phyloP scores from a whole-genome alignment of 37 sponge, comb jelly and placozoan species.

The Eunapius fragilis region DNA sequence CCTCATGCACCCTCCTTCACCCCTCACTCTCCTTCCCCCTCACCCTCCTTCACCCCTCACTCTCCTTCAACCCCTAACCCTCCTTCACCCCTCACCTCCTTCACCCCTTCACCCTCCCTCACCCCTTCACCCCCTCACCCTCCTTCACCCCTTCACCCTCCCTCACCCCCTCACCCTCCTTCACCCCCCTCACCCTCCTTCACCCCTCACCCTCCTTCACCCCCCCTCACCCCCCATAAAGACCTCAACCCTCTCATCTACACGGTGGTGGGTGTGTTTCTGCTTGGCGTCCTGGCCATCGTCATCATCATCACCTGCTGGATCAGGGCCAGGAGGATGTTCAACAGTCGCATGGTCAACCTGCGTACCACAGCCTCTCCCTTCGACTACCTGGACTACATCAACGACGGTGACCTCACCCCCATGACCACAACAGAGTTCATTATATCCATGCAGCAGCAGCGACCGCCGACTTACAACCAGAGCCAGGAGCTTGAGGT shows the following conservation, averaged over 20 bases:
- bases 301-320: slow-evolving; percentile 79
- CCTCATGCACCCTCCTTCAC: too few species aligned
- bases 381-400: slow-evolving; percentile 74
- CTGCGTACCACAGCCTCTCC: slow-evolving; percentile 30
- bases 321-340: slow-evolving; percentile 63
- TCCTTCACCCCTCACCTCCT: too few species aligned
- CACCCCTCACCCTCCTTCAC: background rate
- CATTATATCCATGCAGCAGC: slow-evolving; percentile 59
- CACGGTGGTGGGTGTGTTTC: slow-evolving; percentile 62
- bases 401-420: slow-evolving; percentile 73
- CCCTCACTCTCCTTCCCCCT: too few species aligned
- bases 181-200: too few species aligned
- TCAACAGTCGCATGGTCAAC: slow-evolving; percentile 21
- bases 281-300: slow-evolving; percentile 67
- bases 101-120: too few species aligned
- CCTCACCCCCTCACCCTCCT: too few species aligned
- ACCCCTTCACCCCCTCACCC: too few species aligned
- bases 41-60: too few species aligned
- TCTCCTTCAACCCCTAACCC: too few species aligned
- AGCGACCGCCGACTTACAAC: slow-evolving; percentile 74
- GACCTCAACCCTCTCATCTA: slow-evolving; percentile 85
- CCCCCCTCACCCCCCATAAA: background rate
- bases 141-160: too few species aligned
- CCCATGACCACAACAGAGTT: slow-evolving; percentile 75
- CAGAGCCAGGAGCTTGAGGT: slow-evolving; percentile 72